Evolutionary conservation across 2,797 vertebrate genomes (phyloP).

Genomic region (Delichon dasypus): DNA sequence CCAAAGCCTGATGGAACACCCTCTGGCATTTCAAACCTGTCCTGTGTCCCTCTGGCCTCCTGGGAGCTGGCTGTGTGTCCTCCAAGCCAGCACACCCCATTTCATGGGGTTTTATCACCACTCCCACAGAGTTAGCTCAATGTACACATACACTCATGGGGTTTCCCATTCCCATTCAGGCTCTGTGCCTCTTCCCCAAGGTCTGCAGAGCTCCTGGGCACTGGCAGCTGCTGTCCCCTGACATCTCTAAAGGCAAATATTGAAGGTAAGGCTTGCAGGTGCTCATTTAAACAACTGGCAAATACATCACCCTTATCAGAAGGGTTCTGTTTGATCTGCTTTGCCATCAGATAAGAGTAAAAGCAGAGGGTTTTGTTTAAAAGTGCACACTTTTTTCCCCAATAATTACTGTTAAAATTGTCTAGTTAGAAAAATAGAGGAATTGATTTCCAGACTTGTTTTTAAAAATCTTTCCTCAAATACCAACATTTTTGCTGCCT

Average conservation of each 20-base stretch:
- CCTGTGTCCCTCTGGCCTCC: background rate
- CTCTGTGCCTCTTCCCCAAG: background rate
- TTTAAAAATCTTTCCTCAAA: background rate
- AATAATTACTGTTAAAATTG: background rate
- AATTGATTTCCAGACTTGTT: background rate
- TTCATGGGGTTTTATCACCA: background rate
- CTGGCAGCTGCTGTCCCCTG: background rate
- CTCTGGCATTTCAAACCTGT: fast-evolving
- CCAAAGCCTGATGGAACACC: background rate
- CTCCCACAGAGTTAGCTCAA: fast-evolving
- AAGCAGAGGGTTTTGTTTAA: background rate
- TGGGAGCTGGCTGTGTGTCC: background rate
- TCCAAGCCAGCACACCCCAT: background rate
- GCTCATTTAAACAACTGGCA: background rate
- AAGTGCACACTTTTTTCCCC: background rate
- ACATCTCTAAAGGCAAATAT: slow-evolving; percentile 12
- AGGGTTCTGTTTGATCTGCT: background rate
- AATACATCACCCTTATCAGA: background rate
- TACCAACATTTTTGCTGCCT: background rate
- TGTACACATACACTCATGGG: fast-evolving
- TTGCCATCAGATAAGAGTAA: slow-evolving; percentile 11
- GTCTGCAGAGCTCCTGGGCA: background rate
- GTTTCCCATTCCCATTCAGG: background rate
- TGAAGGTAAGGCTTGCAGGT: background rate
- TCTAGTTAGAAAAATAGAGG: background rate